Evolutionary conservation across 1,140 invertebrate genomes (phyloP), one percentile per base, ranked within the genome.

Genomic region (Penaeus vannamei): DNA sequence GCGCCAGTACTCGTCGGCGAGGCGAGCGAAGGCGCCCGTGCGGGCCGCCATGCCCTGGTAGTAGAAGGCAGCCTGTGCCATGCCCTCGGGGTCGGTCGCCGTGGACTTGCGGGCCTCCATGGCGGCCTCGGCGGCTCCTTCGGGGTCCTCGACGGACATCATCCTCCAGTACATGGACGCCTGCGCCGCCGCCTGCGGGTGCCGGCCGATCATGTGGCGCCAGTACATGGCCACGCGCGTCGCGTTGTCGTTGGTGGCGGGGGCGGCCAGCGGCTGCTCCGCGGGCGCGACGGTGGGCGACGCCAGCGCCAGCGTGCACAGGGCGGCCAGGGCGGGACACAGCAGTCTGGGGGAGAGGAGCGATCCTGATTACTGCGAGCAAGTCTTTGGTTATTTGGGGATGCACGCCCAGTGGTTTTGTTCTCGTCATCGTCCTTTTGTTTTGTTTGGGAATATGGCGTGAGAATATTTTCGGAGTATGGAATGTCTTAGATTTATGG

Each of bases 111-210:
- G 89, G 19, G 59, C 72, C 7, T 77, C 77, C 85, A 91, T 89
- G 88, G 90, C 90, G 17, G 80, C 80, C 61, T 79, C 62, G 62
- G 90, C 87, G 59, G 90, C 90, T 20, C 42, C 82, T 26, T 89
- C 85, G 7, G 84, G 64, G 81, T 90, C 81, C 3, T 85, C 79
- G 46, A 81, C 88, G n/a, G 85, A 83, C 81, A 89, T 42, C n/a
- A 90, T 29, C 61, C 90, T 46, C 90, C 90, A 91, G 85, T 86
- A 91, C 90, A 91, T 91, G n/a, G 85, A 86, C 12, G 90, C 90
- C 61, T 84, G 32, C 14, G 90, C 88, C 26, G 90, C 88, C 59
- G 88, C 84, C 26, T 61, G 69, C 7, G 90, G 88, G 26, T 90
- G 66, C 8, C 61, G 62, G n/a, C 72, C 85, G n/a, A 90, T 85